Evolutionary conservation across 2,113 vertebrate genomes (phyloP), one percentile per base, ranked within the genome.

Genomic region (Rana temporaria): DNA sequence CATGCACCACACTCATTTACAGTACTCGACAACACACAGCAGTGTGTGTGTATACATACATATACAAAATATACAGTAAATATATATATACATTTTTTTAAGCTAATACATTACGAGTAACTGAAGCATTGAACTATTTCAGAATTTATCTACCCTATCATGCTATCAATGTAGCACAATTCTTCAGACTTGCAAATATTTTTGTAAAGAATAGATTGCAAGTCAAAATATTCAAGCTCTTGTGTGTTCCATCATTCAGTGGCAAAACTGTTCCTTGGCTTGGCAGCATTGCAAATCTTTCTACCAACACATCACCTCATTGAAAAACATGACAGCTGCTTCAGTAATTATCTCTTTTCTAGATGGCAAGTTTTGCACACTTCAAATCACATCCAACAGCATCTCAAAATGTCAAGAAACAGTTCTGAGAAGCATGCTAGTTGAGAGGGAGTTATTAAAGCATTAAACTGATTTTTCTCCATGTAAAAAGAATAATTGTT

Each of bases 331-430:
- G 81, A 83, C 81, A 83, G 81, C 63, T 82, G 80, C 80, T 82
- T 82, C 71, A 75, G 80, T 82, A 82, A 82, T 82, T 82, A 82
- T 82, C 80, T 82, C 63, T 59, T 82, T 82, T 82, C 80, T 82
- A 82, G 80, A 75, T 82, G 80, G 80, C 80, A 82, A 82, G 81
- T 76, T 76, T 83, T 76, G 72, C 38, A 66, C 81, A 76, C 81
- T 83, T 83, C 63, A 75, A 60, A 83, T 75, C 72, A 68, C 72
- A 76, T 74, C 80, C 71, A 82, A 82, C 60, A 38, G 48, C 72
- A 75, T 83, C 81, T 76, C 72, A 83, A 83, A 82, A 76, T 83
- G 81, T 83, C 81, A 83, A 68, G 81, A 75, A 83, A 76, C 64
- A 32, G 30, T 55, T 76, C 71, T 48, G 62, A 76, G 64, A 83